Conservation (phyloP, 1,140 invertebrate species). For the Heliconius melpomene region DNA sequence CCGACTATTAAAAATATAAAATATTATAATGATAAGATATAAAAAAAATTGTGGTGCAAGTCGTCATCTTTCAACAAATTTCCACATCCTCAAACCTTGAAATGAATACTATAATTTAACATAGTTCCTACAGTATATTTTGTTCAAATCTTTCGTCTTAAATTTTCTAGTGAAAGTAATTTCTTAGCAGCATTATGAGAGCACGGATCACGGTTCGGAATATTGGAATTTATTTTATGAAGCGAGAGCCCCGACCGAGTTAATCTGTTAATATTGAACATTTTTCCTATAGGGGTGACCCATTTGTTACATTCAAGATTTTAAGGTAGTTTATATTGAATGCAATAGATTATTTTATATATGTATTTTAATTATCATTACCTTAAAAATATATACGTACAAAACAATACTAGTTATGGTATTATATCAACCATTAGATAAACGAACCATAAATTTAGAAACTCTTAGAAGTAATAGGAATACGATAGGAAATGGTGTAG, state of each 20-base stretch:
- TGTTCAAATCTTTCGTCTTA: constrained; percentile 5
- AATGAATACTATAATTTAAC: no score
- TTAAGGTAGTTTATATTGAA: constrained; percentile 26
- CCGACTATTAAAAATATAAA: no score
- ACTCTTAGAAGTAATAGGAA: constrained; percentile 1
- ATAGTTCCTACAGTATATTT: no score
- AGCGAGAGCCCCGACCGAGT: constrained; percentile 62
- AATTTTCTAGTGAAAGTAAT: constrained; percentile 53
- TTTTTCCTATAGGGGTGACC: constrained; percentile 56
- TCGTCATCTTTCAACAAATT: no score
- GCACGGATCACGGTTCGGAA: constrained; percentile 52
- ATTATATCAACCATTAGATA: no score
- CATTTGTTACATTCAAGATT: constrained; percentile 31
- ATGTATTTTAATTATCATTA: no score
- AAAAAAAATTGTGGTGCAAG: no score
- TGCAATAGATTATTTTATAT: not conserved
- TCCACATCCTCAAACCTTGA: no score
- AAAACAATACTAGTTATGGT: no score
- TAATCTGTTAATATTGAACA: constrained; percentile 74
- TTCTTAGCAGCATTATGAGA: constrained; percentile 65
- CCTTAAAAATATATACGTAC: no score
- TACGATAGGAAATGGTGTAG: constrained; percentile 39
- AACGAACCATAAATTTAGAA: not conserved
- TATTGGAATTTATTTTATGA: constrained; percentile 74
- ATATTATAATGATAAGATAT: no score